Percentiles rank a stretch among this genome's conserved stretches.
These are phyloP conservation scores for Rousettus leschenaultii DNA, from an alignment of 2,113 vertebrate genomes.

Conservation along the genomic window DNA sequence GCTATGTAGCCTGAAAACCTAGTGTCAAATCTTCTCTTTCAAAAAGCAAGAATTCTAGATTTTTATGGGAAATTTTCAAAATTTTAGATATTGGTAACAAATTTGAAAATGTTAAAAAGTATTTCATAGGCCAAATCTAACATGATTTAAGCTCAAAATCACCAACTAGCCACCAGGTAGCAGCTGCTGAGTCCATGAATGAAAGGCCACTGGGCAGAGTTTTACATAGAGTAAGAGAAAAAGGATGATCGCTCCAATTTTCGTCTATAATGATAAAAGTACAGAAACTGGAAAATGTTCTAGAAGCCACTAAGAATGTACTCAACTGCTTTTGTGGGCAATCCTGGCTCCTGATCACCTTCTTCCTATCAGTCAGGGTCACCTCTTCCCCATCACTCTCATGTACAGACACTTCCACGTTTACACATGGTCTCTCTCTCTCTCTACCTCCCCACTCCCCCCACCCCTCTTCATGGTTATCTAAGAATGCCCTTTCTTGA, in stretches of 20 bases:
- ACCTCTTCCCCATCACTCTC: not conserved
- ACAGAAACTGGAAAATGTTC: not conserved
- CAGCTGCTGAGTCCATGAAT: not conserved
- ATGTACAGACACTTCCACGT: not conserved
- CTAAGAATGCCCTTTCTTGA: not conserved
- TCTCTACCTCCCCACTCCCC: no score
- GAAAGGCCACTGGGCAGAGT: not conserved
- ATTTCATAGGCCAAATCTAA: not conserved
- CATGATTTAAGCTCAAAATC: not conserved
- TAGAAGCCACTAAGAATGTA: not conserved
- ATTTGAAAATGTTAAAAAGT: not conserved
- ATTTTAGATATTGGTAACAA: not conserved
- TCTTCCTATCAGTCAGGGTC: not conserved
- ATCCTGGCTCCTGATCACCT: not conserved
- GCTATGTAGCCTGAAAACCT: not conserved
- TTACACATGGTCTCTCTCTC: no score
- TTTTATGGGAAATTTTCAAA: not conserved
- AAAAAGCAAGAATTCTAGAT: not conserved
- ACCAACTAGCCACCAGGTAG: not conserved
- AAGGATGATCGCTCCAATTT: not conserved
- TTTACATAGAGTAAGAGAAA: not conserved
- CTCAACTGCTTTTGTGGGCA: not conserved
- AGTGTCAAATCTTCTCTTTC: not conserved
- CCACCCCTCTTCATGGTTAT: not conserved
- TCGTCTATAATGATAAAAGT: not conserved